Conservation (phyloP, 2,888 invertebrate species). For the Andrena hattorfiana region DNA sequence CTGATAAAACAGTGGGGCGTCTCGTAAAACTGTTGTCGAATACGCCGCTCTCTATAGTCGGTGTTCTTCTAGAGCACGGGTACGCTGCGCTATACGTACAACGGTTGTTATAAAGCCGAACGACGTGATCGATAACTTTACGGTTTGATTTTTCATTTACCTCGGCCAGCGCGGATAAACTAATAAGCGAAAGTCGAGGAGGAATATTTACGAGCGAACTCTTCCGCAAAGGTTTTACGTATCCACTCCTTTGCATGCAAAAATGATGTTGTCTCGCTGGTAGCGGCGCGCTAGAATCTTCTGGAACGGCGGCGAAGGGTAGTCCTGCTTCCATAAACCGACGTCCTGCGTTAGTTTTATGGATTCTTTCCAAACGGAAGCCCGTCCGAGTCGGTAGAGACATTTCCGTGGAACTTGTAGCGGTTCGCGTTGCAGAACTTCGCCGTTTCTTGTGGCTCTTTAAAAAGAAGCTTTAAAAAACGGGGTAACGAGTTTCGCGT, state of each 20-base stretch:
- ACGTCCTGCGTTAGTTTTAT: slow-evolving; percentile 44
- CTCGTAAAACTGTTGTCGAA: slow-evolving; percentile 53
- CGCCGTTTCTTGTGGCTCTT: slow-evolving; percentile 11
- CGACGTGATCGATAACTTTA: slow-evolving; percentile 33
- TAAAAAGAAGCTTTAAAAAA: slow-evolving; percentile 34
- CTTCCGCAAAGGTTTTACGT: slow-evolving; percentile 18
- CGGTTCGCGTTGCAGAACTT: slow-evolving; percentile 35
- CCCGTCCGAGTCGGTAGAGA: slow-evolving; percentile 11
- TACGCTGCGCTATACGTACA: not conserved
- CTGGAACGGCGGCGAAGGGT: not conserved
- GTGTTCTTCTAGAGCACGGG: not conserved
- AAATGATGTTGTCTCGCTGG: slow-evolving; percentile 6
- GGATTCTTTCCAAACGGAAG: slow-evolving; percentile 53
- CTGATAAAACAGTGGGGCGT: slow-evolving; percentile 75
- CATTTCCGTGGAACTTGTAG: slow-evolving; percentile 24
- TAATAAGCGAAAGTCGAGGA: slow-evolving; percentile 37
- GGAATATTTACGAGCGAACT: slow-evolving; percentile 13
- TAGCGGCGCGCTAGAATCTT: slow-evolving; percentile 10
- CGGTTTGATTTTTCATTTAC: slow-evolving; percentile 45
- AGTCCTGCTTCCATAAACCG: slow-evolving; percentile 39
- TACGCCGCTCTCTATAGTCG: slow-evolving; percentile 11
- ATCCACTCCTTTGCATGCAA: slow-evolving; percentile 11
- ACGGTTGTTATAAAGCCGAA: slow-evolving; percentile 16
- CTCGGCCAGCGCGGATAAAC: slow-evolving; percentile 11
- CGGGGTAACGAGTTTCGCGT: slow-evolving; percentile 27